phyloP scores from a whole-genome alignment of 2,797 vertebrate species.

The Psittacula echo region DNA sequence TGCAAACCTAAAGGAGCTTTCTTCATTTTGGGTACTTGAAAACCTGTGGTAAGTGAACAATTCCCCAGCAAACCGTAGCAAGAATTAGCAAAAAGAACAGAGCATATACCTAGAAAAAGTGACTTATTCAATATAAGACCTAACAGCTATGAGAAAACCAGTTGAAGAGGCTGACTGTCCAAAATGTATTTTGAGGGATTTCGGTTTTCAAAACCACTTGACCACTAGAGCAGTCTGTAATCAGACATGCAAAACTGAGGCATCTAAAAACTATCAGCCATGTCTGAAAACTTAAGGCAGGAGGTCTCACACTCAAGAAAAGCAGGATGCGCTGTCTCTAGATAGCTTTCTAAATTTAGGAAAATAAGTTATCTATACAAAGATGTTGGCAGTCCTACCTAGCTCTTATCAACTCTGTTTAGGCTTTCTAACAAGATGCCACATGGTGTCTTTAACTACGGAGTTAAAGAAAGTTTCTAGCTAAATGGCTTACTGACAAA shows the following conservation, averaged over 20 bases:
- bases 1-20: neutral
- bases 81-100: neutral
- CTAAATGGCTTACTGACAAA: neutral
- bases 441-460: neutral
- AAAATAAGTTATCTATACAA: neutral
- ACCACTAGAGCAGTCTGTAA: neutral
- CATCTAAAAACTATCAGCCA: neutral
- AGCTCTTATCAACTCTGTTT: neutral
- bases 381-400: constrained; percentile 15
- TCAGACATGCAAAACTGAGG: neutral
- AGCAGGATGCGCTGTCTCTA: neutral
- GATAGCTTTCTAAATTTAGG: neutral
- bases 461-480: neutral
- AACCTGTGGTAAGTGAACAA: neutral
- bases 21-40: neutral
- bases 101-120: neutral
- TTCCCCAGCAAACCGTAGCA: neutral
- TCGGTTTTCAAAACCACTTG: neutral
- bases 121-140: neutral
- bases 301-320: neutral
- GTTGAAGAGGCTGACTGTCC: neutral
- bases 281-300: neutral
- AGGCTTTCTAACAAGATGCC: neutral
- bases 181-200: neutral
- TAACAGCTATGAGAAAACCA: neutral